Percentiles rank a stretch among this genome's conserved stretches.
These are phyloP conservation scores for Callocephalon fimbriatum DNA, from an alignment of 2,113 vertebrate genomes.

Conservation along the genomic window DNA sequence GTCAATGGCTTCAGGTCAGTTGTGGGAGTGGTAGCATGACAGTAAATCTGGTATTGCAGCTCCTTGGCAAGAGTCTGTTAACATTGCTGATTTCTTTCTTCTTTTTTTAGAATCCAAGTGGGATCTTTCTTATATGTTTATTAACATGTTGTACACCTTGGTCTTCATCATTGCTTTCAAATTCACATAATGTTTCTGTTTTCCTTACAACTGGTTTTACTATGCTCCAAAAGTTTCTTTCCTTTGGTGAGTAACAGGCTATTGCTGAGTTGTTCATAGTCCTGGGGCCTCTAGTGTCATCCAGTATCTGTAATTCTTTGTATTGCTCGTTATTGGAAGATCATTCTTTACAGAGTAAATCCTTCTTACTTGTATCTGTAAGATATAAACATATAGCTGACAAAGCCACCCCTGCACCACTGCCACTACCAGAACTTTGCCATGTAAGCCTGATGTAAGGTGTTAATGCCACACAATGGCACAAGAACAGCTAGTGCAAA, in stretches of 20 bases:
- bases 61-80: neutral
- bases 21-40: neutral
- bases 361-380: neutral
- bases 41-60: neutral
- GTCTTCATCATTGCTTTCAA: neutral
- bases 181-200: neutral
- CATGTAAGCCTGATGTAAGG: too few species aligned
- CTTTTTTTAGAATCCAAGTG: neutral
- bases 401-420: neutral
- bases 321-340: neutral
- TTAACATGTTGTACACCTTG: neutral
- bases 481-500: neutral
- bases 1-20: neutral
- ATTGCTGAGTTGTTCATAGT: neutral
- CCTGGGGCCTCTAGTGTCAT: neutral
- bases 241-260: neutral
- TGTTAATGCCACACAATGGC: fast-evolving
- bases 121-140: neutral
- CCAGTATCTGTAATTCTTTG: neutral
- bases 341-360: neutral
- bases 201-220: neutral
- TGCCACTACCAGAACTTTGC: neutral
- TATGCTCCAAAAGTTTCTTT: fast-evolving
- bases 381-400: neutral
- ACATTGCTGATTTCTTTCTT: neutral